Evolutionary conservation across 2,113 vertebrate species (phyloP).

Genomic region (Barbus barbus): DNA sequence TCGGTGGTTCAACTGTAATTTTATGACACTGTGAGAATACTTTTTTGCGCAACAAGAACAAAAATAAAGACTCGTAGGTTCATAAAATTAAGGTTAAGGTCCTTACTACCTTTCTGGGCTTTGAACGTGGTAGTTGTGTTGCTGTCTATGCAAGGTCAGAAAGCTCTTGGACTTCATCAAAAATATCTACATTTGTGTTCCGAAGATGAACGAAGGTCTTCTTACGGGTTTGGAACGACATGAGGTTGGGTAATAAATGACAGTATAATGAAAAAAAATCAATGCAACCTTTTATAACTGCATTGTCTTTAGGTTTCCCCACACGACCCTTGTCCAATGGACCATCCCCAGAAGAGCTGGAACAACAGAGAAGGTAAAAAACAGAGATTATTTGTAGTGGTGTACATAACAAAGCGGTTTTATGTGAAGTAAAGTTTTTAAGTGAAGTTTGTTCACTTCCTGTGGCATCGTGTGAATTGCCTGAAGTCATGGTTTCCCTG

Average conservation of each 20-base stretch:
- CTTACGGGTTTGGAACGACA: too few relatives aligned
- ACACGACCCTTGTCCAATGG: conserved; percentile 79
- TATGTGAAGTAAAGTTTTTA: background rate
- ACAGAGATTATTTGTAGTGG: background rate
- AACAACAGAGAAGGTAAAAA: conserved; percentile 83
- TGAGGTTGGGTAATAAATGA: too few relatives aligned
- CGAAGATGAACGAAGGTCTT: too few relatives aligned
- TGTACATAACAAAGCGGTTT: background rate
- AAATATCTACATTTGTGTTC: too few relatives aligned
- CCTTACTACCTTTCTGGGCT: too few relatives aligned
- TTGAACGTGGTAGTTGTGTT: too few relatives aligned
- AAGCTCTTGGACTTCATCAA: too few relatives aligned
- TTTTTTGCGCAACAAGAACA: too few relatives aligned
- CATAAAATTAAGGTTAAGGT: too few relatives aligned
- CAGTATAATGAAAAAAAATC: background rate
- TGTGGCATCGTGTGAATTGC: background rate
- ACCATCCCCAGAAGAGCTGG: conserved; percentile 82
- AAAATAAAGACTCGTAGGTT: too few relatives aligned
- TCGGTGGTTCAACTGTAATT: background rate
- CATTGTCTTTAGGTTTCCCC: conserved; percentile 65
- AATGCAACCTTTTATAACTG: background rate
- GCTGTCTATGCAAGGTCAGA: too few relatives aligned
- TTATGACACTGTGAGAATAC: too few relatives aligned
- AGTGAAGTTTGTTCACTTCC: background rate
- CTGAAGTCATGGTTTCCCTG: background rate